Percentiles rank a stretch among this genome's conserved stretches.
Evolutionary conservation across 2,113 vertebrate species (phyloP).

Genomic region (Xenopus laevis): DNA sequence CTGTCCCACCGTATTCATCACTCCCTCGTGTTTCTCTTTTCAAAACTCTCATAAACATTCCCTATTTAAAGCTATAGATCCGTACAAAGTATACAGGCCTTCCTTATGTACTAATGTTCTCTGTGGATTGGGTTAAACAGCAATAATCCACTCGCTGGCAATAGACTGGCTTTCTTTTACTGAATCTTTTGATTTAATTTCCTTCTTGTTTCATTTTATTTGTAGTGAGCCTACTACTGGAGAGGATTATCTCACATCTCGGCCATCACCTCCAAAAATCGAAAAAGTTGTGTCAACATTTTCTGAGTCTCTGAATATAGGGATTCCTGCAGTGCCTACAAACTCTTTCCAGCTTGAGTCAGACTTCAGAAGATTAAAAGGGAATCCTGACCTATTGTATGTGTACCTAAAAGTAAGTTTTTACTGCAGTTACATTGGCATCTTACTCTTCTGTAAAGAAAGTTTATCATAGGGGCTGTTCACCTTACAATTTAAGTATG

Average conservation of each 20-base stretch:
- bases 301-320: conserved; percentile 9
- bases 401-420: conserved; percentile 81
- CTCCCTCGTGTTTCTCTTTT: too few species aligned
- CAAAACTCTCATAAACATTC: too few species aligned
- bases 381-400: conserved; percentile 72
- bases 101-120: too few species aligned
- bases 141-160: too few species aligned
- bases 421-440: too few species aligned
- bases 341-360: conserved; percentile 91
- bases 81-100: too few species aligned
- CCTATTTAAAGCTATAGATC: too few species aligned
- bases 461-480: background rate
- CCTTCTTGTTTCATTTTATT: background rate
- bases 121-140: too few species aligned
- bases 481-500: too few species aligned
- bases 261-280: conserved; percentile 29
- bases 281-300: conserved; percentile 48
- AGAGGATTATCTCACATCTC: conserved; percentile 34
- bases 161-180: too few species aligned
- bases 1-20: too few species aligned
- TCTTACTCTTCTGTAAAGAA: background rate
- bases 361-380: conserved; percentile 81
- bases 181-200: too few species aligned
- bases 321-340: conserved; percentile 72
- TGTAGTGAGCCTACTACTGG: conserved; percentile 46